Conservation (phyloP, 1,140 invertebrate genomes). For the Luehdorfia chinensis region DNA sequence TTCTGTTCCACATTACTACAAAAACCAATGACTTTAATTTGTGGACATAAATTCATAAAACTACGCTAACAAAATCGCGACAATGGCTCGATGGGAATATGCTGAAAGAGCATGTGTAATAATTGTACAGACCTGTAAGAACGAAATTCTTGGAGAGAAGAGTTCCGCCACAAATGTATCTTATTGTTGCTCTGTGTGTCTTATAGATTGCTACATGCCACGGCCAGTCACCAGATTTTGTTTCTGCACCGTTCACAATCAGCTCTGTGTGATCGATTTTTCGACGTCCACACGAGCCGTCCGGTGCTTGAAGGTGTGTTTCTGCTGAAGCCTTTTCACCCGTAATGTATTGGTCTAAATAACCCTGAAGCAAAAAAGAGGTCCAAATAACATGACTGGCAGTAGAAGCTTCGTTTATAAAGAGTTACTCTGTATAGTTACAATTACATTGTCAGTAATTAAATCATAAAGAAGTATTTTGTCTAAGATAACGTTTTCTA, state of each 20-base stretch:
- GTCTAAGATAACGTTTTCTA: too few relatives aligned
- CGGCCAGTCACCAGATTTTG: constrained; percentile 13
- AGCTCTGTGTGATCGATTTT: constrained; percentile 7
- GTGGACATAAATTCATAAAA: too few relatives aligned
- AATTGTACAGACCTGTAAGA: constrained; percentile 6
- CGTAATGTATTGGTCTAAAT: neutral
- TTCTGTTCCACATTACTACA: too few relatives aligned
- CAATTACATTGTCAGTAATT: neutral
- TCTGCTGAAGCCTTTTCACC: constrained; percentile 4
- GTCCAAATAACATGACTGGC: too few relatives aligned
- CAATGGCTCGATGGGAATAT: too few relatives aligned
- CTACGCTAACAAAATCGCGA: too few relatives aligned
- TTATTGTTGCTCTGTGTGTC: neutral
- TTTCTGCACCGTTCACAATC: constrained; percentile 5
- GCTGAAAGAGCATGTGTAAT: too few relatives aligned
- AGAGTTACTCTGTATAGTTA: neutral
- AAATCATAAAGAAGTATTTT: too few relatives aligned
- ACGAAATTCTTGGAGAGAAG: constrained; percentile 9
- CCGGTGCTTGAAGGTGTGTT: constrained; percentile 7
- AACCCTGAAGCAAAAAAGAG: constrained; percentile 11
- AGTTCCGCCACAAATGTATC: constrained; percentile 12
- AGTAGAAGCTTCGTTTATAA: neutral
- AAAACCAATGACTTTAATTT: too few relatives aligned
- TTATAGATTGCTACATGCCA: constrained; percentile 8
- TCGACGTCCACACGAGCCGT: constrained; percentile 11